Conservation (phyloP, 2,888 invertebrate species). For the Ellobium chinense region DNA sequence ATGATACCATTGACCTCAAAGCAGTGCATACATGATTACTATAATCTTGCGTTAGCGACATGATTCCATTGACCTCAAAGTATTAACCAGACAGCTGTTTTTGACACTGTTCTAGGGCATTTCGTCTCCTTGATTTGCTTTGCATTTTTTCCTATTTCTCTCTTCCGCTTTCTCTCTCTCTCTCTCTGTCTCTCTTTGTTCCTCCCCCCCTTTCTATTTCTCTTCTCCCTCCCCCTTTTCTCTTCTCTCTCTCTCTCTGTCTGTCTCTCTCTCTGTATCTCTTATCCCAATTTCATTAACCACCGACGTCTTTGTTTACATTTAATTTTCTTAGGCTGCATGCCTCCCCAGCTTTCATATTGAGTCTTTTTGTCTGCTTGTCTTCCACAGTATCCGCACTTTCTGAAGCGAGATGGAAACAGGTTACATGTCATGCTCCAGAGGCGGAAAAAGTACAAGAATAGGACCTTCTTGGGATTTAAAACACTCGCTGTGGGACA, state of each 20-base stretch:
- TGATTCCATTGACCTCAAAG: too few species aligned
- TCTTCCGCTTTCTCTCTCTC: not conserved
- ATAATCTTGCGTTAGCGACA: too few species aligned
- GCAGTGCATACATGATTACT: too few species aligned
- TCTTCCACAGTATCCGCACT: conserved; percentile 92
- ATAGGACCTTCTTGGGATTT: conserved; percentile 96
- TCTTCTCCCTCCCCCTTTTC: not conserved
- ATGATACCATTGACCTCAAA: too few species aligned
- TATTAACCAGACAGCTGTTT: too few species aligned
- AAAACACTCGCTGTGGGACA: conserved; percentile 98
- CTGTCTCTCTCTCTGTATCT: not conserved
- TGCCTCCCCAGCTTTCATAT: too few species aligned
- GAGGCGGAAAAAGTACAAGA: conserved; percentile 98
- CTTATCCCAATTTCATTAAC: not conserved
- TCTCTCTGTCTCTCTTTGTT: not conserved
- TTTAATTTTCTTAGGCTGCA: not conserved
- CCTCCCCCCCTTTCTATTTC: not conserved
- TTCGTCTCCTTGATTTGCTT: too few species aligned
- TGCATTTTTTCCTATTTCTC: not conserved
- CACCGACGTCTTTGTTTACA: not conserved
- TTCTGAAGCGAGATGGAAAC: conserved; percentile 97
- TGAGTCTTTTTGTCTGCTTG: not conserved
- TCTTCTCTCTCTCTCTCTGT: conserved; percentile 9
- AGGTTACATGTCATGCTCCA: conserved; percentile 96
- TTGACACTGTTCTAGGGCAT: too few species aligned